Evolutionary conservation across 1,140 invertebrate genomes (phyloP).

Genomic region (Oncopeltus fasciatus): DNA sequence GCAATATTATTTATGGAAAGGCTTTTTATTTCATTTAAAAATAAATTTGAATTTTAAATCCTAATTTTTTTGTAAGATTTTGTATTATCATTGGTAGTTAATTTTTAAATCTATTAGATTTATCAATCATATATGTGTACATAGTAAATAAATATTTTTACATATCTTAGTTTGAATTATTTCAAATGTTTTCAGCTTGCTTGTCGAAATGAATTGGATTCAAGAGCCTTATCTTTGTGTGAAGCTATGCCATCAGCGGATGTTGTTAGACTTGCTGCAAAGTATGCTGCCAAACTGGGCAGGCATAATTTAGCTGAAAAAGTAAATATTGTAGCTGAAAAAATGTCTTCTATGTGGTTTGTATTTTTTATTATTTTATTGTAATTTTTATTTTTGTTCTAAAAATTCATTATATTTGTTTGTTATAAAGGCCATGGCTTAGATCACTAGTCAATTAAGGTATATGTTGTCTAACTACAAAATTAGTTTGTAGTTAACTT

Average conservation of each 20-base stretch:
- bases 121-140: too few species aligned
- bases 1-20: too few species aligned
- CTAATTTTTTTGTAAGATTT: too few species aligned
- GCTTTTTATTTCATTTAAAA: too few species aligned
- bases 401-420: not conserved
- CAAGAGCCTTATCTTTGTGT: constrained; percentile 72
- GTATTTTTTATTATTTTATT: not conserved
- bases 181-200: constrained; percentile 53
- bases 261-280: constrained; percentile 67
- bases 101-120: too few species aligned
- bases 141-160: too few species aligned
- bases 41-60: too few species aligned
- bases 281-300: constrained; percentile 65
- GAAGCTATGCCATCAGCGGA: constrained; percentile 62
- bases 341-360: constrained; percentile 19
- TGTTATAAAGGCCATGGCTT: not conserved
- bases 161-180: too few species aligned
- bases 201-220: constrained; percentile 67
- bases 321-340: constrained; percentile 34
- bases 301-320: constrained; percentile 63
- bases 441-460: too few species aligned
- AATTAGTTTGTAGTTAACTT: too few species aligned
- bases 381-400: constrained; percentile 14
- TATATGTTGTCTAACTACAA: too few species aligned
- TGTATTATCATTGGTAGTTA: too few species aligned